Conservation (phyloP, 2,888 invertebrate genomes). For the Thereva nobilitata region DNA sequence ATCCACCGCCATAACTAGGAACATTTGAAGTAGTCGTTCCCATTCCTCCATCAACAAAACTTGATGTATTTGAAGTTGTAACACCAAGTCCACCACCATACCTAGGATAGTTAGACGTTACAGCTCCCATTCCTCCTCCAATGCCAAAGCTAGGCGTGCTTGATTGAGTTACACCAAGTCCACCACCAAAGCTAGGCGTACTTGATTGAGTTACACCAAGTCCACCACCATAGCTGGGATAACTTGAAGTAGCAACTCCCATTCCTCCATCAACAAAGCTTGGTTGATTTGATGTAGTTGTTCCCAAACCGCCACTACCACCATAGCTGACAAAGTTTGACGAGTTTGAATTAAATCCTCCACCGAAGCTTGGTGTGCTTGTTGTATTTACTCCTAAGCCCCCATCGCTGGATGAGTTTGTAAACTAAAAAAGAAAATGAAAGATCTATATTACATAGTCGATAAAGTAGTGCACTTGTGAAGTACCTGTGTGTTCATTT, state of each 20-base stretch:
- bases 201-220: background rate
- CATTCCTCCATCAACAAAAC: background rate
- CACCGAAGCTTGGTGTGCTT: background rate
- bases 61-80: background rate
- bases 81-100: background rate
- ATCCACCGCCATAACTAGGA: too few species aligned
- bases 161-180: background rate
- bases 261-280: background rate
- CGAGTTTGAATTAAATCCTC: background rate
- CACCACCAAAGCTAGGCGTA: background rate
- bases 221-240: conserved; percentile 1
- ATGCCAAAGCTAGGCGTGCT: background rate
- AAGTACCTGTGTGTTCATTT: too few species aligned
- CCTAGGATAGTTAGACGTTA: background rate
- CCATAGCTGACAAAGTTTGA: background rate
- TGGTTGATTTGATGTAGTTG: background rate
- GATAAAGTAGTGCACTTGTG: too few species aligned
- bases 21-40: background rate
- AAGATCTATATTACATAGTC: too few species aligned
- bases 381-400: background rate
- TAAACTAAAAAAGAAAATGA: too few species aligned
- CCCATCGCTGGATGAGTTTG: background rate
- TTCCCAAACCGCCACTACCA: background rate
- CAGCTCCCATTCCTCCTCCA: background rate
- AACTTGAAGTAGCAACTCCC: background rate